Evolutionary conservation across 2,113 vertebrate species (phyloP), one percentile per base, ranked within the genome.

Genomic region (Limnothrissa miodon): DNA sequence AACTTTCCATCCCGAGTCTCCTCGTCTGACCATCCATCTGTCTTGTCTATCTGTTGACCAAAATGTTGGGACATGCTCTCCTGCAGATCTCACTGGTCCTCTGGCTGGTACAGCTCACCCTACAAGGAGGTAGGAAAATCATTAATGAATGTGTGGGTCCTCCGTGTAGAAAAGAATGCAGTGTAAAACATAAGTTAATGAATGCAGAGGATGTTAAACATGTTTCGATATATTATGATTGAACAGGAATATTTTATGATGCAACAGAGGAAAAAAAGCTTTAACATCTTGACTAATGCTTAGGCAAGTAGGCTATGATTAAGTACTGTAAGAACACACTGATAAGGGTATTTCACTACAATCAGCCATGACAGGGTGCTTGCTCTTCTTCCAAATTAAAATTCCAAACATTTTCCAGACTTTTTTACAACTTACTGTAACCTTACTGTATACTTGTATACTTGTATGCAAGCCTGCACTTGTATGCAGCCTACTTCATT

Each of bases 21-120:
- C 44, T 81, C 62, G 81, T 79, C 82, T 42, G 19, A 80, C 59
- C 8, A 33, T 70, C 39, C 46, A 53, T 83, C 83, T 84, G 78
- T 87, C 79, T 21, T 9, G 39, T 62, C 46, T 84, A 21, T 84
- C 66, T 17, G 42, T 51, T 39, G 39, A 1, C 25, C 85, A 90
- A 86, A 88, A 94, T 94, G 94, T 70, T 93, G 92, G 90, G 86
- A 82, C 90, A 17, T 79, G 84, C 86, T 45, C 85, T 95, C 66
- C 92, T 94, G 79, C 92, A 92, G 89, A 93, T 92, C 4, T 92
- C 92, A 0, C 87, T 95, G 92, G 81, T 94, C 53, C 90, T 94
- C 87, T 93, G 92, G 91, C 51, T 94, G 90, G 86, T 89, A 81
- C 90, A 92, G 87, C 83, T 82, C 87, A 93, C 92, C 82, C 90